Base-by-base conservation (phyloP, 2,797 vertebrate genomes). In the Rhinogobio ventralis region DNA sequence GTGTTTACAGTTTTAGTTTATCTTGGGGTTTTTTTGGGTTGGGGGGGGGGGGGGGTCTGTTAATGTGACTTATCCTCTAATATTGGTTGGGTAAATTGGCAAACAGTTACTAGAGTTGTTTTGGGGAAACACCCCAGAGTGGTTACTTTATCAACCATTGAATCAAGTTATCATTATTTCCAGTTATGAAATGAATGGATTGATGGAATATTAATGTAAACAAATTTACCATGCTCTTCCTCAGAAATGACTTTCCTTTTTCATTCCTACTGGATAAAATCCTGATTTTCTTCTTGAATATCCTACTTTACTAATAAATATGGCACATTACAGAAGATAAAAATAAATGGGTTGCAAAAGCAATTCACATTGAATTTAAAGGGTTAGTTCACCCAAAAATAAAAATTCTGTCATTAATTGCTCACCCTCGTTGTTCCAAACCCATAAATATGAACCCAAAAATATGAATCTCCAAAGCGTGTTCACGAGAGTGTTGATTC, bases 81-180 rank as follows among this genome's bases (percentile, higher is more conserved):
- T 89, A 78, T 81, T 76, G 83, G 85, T 55, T 85, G 83, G 57
- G 30, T 87, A 79, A 89, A 91, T 91, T 87, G 87, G 89, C 88
- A 90, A 87, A 86, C 42, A 74, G 85, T 86, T 82, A n/a, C 8
- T 8, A 57, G 4, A 57, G 53, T n/a, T n/a, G 3, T 10, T 25
- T 60, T 57, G 1, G 23, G 55, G 23, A 60, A 60, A 60, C 23
- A n/a, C 53, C 1, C 53, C 36, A 46, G n/a, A 51, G 45, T 2
- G 7, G 11, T 53, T 75, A 75, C 51, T 75, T 53, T 36, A 75
- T n/a, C 73, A 17, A 55, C 51, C 30, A 39, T 20, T 55, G 7
- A 55, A 75, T 77, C 46, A 74, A 33, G 72, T 74, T 74, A 74
- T 23, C 28, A 42, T 42, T 60, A 25, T 14, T 42, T 60, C n/a